phyloP scores from a whole-genome alignment of 2,113 vertebrate species.

The Lycocorax pyrrhopterus region DNA sequence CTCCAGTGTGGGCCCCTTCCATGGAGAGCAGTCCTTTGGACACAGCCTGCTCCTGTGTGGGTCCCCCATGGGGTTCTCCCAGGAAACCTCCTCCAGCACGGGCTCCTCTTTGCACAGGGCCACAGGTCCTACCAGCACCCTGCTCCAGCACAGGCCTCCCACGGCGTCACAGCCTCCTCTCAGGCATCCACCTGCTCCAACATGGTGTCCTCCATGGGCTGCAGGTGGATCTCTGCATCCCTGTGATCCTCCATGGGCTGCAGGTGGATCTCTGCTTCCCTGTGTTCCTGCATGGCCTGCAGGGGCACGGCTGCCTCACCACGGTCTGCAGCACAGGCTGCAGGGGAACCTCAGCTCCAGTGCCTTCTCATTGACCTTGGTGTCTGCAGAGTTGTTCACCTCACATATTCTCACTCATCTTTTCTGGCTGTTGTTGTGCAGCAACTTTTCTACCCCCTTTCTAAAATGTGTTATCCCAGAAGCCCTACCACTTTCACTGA shows the following conservation, averaged over 20 bases:
- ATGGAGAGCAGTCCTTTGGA: neutral
- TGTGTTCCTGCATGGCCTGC: neutral
- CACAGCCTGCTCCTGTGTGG: neutral
- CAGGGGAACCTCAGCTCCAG: neutral
- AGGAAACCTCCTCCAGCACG: neutral
- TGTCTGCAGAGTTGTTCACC: neutral
- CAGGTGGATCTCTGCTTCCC: neutral
- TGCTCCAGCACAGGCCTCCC: neutral
- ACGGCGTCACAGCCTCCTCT: fast-evolving
- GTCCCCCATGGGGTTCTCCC: no score
- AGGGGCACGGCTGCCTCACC: neutral
- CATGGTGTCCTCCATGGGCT: fast-evolving
- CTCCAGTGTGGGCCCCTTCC: no score
- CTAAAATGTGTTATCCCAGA: neutral
- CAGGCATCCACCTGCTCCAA: neutral
- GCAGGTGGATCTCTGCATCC: neutral
- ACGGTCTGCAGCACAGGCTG: fast-evolving
- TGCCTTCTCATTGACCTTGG: neutral
- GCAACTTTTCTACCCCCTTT: neutral
- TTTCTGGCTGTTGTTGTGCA: neutral
- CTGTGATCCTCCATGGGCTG: neutral
- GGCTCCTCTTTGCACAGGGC: neutral
- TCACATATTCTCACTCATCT: neutral
- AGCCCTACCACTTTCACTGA: neutral
- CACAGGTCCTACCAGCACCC: neutral